Percentiles rank a stretch among this genome's conserved stretches.
These are phyloP conservation scores for Glyptemys insculpta DNA, from an alignment of 2,797 vertebrate species.

Conservation along the genomic window DNA sequence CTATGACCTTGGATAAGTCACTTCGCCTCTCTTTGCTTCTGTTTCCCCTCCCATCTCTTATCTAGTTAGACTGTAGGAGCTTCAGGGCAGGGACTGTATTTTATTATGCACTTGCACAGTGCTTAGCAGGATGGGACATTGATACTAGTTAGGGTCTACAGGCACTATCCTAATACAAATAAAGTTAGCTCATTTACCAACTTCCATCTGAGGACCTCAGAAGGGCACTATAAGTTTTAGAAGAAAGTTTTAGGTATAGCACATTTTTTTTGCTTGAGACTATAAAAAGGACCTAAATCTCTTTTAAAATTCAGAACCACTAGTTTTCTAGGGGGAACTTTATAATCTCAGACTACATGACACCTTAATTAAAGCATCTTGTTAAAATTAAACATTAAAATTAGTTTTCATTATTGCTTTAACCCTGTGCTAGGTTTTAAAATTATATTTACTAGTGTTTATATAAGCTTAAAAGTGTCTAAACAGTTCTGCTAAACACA, in stretches of 20 bases:
- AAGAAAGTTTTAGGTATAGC: background rate
- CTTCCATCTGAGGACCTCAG: background rate
- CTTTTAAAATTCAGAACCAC: background rate
- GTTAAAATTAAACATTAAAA: background rate
- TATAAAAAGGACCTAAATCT: background rate
- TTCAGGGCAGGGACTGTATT: background rate
- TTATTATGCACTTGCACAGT: background rate
- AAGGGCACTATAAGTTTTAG: accelerated
- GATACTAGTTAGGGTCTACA: background rate
- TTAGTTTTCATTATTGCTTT: accelerated
- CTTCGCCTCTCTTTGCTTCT: conserved; percentile 14
- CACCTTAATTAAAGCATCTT: background rate
- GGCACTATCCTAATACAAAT: background rate
- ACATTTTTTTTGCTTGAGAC: background rate
- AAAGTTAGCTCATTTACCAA: background rate
- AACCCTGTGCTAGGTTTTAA: background rate
- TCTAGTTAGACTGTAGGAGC: conserved; percentile 6
- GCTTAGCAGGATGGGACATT: background rate
- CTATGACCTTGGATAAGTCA: conserved; percentile 25
- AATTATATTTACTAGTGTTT: background rate
- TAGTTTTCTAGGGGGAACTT: background rate
- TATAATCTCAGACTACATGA: accelerated
- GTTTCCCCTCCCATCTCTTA: background rate
- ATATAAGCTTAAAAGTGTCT: background rate
- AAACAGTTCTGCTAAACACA: background rate